These are phyloP conservation scores for Blastomussa wellsi DNA, from an alignment of 92 coral and sea anemone species.

Conservation along the genomic window DNA sequence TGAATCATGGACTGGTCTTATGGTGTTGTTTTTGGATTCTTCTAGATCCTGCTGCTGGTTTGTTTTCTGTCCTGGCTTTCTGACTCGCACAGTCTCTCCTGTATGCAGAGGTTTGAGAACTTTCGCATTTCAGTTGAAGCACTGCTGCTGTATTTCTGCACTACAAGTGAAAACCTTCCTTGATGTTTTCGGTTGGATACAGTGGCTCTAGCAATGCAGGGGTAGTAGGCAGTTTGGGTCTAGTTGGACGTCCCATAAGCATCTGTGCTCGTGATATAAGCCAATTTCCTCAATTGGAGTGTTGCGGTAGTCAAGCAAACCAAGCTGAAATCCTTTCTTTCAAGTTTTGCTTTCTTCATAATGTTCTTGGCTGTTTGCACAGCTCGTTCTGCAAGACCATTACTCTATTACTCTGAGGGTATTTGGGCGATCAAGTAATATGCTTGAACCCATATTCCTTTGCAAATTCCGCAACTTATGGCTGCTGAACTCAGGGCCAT, in stretches of 20 bases:
- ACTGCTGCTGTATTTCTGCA: not conserved
- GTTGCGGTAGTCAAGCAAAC: too few relatives aligned
- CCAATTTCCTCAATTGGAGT: too few relatives aligned
- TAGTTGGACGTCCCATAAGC: not conserved
- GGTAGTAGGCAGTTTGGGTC: not conserved
- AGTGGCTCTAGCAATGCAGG: not conserved
- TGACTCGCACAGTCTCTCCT: too few relatives aligned
- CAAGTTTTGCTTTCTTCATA: too few relatives aligned
- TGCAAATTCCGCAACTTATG: not conserved
- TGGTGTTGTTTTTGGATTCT: too few relatives aligned
- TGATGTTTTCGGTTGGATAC: not conserved
- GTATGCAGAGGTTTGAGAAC: too few relatives aligned
- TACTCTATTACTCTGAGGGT: conserved; percentile 6
- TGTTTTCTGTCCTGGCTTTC: too few relatives aligned
- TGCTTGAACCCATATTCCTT: not conserved
- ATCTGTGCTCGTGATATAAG: too few relatives aligned
- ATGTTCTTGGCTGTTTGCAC: not conserved
- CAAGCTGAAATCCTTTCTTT: too few relatives aligned
- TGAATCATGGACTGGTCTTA: too few relatives aligned
- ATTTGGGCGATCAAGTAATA: conserved; percentile 1
- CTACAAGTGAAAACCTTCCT: not conserved
- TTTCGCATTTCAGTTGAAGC: too few relatives aligned
- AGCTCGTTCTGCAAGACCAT: conserved; percentile 13
- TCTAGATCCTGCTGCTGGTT: too few relatives aligned
- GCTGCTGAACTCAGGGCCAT: conserved; percentile 3